These are phyloP conservation scores for Bombus waltoni DNA, from an alignment of 1,140 invertebrate genomes.

Conservation along the genomic window DNA sequence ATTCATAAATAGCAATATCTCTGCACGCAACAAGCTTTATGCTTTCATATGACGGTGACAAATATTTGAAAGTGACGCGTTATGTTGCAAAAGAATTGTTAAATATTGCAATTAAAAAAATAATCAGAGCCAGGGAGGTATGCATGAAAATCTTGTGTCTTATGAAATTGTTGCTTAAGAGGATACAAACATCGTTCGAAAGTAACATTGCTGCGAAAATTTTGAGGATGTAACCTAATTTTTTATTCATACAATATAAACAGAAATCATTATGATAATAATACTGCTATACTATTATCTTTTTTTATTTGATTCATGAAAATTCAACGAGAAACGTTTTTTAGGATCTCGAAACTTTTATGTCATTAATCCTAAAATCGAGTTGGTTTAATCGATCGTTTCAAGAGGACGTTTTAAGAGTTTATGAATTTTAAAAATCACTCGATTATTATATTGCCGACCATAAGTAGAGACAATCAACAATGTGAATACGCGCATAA, in stretches of 20 bases:
- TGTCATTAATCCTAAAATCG: neutral
- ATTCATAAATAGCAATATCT: neutral
- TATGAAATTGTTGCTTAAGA: neutral
- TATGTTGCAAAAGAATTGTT: neutral
- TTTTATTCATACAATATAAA: neutral
- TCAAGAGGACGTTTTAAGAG: neutral
- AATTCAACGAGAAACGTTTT: slow-evolving; percentile 9
- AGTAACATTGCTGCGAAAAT: neutral
- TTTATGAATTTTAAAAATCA: slow-evolving; percentile 1
- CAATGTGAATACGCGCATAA: slow-evolving; percentile 28
- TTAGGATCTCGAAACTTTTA: neutral
- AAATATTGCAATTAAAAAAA: neutral
- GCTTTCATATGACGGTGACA: neutral
- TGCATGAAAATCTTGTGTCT: neutral
- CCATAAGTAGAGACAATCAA: slow-evolving; percentile 66
- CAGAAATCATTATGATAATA: neutral
- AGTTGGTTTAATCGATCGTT: slow-evolving; percentile 3
- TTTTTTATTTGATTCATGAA: too few species aligned
- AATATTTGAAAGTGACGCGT: neutral
- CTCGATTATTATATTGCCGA: slow-evolving; percentile 42
- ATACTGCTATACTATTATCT: too few species aligned
- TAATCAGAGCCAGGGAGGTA: neutral
- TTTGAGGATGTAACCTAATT: neutral
- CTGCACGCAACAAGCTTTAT: neutral
- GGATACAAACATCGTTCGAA: neutral